Evolutionary conservation across 2,797 vertebrate species (phyloP), one percentile per base, ranked within the genome.

Genomic region (Oreonectes daqikongensis): DNA sequence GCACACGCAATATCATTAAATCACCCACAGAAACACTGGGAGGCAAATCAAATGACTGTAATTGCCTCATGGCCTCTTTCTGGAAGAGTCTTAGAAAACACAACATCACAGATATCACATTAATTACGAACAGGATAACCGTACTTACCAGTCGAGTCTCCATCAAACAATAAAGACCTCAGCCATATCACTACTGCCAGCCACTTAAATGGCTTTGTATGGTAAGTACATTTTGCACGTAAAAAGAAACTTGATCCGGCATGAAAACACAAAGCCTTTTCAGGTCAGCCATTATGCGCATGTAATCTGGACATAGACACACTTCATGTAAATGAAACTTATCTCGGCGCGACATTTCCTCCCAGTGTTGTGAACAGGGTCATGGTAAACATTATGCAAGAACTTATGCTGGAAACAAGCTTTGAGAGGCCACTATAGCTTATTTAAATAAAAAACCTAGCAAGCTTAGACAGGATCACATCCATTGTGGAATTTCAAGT

Each of bases 1-100:
- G 83, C 55, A 22, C 84, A 86, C 48, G 83, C 75, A 60, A 72
- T 82, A 86, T 18, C 60, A 81, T 63, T 50, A 78, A 70, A 69
- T 80, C 80, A 73, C 18, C 44, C 74, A 22, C 67, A 75, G 64
- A 59, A 57, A 71, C 18, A 6, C 50, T 17, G 53, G 65, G 50
- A 52, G 48, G 64, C 65, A 69, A 79, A 77, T 79, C 24, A 81
- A 66, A 75, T 67, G 42, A 59, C 48, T 14, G 28, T 76, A 80
- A 76, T 69, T 46, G 53, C n/a, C 30, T 52, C 8, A n/a, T 48
- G 46, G 63, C 4, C 30, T 69, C 64, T 61, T 46, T 69, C n/a
- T 61, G 59, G 38, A 70, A 42, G 57, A 63, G 46, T 63, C 67
- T 63, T 57, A 53, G 59, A 77, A 61, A 63, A 69, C 5, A 22